A percentile compares a stretch with the other conserved stretches of the same genome.
These are phyloP conservation scores for Pampus argenteus DNA, from an alignment of 2,797 vertebrate species.

Conservation along the genomic window DNA sequence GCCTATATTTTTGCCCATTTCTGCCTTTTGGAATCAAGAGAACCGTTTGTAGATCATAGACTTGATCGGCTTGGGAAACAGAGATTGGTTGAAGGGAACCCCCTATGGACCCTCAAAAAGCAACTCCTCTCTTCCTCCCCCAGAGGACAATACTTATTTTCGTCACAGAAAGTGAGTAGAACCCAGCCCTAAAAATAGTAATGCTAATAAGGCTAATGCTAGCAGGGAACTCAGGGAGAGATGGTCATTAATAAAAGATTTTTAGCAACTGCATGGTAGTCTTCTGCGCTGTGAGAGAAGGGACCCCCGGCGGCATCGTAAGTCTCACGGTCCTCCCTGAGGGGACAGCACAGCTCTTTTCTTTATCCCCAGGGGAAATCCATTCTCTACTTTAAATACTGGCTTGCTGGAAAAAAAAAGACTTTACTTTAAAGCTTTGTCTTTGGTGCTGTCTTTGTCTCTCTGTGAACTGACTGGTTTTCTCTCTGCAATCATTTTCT, in stretches of 20 bases:
- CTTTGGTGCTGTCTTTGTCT: conserved; percentile 52
- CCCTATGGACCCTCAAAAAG: neutral
- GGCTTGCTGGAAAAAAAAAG: conserved; percentile 40
- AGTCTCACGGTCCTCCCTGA: conserved; percentile 44
- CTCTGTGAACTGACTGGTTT: conserved; percentile 49
- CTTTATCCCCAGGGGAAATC: conserved; percentile 34
- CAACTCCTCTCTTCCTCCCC: conserved; percentile 9
- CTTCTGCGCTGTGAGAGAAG: conserved; percentile 37
- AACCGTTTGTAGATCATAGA: conserved; percentile 31
- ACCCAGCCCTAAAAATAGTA: conserved; percentile 13
- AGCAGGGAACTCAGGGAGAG: conserved; percentile 41
- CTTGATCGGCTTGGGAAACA: conserved; percentile 20
- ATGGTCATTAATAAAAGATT: conserved; percentile 41
- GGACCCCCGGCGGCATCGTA: conserved; percentile 41
- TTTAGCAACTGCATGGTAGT: conserved; percentile 44
- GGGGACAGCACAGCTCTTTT: conserved; percentile 49
- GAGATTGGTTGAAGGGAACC: conserved; percentile 22
- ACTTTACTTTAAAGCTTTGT: conserved; percentile 53
- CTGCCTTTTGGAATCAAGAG: conserved; percentile 23
- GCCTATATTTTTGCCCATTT: conserved; percentile 27
- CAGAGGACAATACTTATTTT: conserved; percentile 24
- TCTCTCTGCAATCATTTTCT: conserved; percentile 46
- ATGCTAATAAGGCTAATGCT: conserved; percentile 57
- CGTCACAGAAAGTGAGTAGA: conserved; percentile 24
- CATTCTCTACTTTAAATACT: conserved; percentile 32